Base-by-base conservation (phyloP, 2,113 vertebrate species). In the Chamaetylas fuelleborni region DNA sequence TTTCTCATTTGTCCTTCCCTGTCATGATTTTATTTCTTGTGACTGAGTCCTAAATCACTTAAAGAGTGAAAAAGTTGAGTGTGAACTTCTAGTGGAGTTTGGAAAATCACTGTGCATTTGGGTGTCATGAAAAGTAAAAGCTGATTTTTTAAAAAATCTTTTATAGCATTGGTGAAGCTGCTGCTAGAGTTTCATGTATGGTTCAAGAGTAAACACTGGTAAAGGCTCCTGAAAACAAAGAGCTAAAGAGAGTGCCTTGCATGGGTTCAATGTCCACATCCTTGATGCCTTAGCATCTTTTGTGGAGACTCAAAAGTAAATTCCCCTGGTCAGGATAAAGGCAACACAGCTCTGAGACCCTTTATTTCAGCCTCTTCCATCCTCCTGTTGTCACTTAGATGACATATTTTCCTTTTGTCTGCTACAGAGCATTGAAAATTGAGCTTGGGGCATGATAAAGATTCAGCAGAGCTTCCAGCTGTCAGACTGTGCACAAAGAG, bases 401-500 rank as follows among this genome's bases (percentile, higher is more conserved):
- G 74, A 38, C 71, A 60, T 87, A 26, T 81, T 85, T 87, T 72
- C 89, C 66, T 79, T 89, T 94, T 85, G 62, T 88, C 87, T 82
- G 34, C 78, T 69, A 33, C 64, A 83, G 62, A 67, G 76, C 86
- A 56, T 60, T 81, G 80, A 88, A 92, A 96, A 86, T 33, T 26
- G 86, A 93, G 51, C 72, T 83, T 66, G 28, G 90, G 83, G 76
- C 60, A 26, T 18, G 58, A 56, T 94, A 54, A 93, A 69, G 81
- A 76, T 80, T 92, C 66, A 74, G 60, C 60, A 94, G 92, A 95
- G 74, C 76, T 56, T 92, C 85, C 72, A 81, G 81, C 85, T 88
- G 69, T 81, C 56, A 56, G 61, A 43, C 69, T 87, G 4, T 40
- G 53, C 72, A 56, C 51, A 40, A 69, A 82, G 71, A 90, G 42